Evolutionary conservation across 2,888 invertebrate species (phyloP), one percentile per base, ranked within the genome.

Genomic region (Coleophora deauratella): DNA sequence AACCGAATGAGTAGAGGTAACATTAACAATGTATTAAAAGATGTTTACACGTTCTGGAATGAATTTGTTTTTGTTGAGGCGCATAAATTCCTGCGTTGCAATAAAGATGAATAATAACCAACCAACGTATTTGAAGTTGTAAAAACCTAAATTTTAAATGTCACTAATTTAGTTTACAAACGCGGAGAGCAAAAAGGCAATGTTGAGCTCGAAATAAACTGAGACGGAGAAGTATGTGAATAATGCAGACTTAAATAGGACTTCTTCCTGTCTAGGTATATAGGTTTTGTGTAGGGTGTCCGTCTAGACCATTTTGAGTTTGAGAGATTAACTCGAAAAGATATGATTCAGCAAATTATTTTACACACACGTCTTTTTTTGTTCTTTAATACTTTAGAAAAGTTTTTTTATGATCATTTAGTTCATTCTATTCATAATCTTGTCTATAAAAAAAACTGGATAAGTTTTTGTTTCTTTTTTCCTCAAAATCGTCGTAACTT

Each of bases 201-300:
- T 47, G 52, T 54, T 52, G 52, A 53, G 54, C 66, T 68, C 61
- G 58, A 67, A 73, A 70, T 74, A 69, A 53, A 59, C 51, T 61
- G 63, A 72, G 72, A 77, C 73, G 55, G 55, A 55, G 62, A 68
- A 71, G 62, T 68, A 75, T 72, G 69, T 67, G 64, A 67, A 62
- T 59, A 66, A 70, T 66, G 64, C 54, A 54, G 60, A 34, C 3
- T 14, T 21, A 21, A 21, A 6, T 21, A 21, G 21, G 6, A 21
- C 21, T 21, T 59, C 55, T 62, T 53, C 53, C 44, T 55, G 52
- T 54, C 49, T 39, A 50, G 49, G 43, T 42, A 40, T 49, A n/a
- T n/a, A 21, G 21, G 3, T 21, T 21, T 21, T 21, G 3, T 21
- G 3, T 21, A 4, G 6, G 3, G 6, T 21, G 3, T 6, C 6